Percentiles rank a stretch among this genome's conserved stretches.
These are phyloP conservation scores for Coryphaenoides rupestris DNA, from an alignment of 2,113 vertebrate species.

Conservation along the genomic window DNA sequence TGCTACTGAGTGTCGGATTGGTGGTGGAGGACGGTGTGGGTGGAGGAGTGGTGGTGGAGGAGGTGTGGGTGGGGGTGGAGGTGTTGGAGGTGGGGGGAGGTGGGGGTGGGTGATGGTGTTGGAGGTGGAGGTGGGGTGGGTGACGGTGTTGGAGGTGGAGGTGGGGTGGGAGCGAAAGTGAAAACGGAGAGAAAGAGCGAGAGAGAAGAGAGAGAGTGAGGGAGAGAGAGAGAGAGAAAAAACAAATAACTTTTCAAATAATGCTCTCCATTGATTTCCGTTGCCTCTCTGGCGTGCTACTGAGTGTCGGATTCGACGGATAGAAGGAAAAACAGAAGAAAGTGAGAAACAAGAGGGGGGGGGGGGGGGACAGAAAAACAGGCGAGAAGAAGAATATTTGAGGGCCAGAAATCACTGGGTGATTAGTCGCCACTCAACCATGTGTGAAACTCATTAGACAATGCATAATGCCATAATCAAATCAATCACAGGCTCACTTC, in stretches of 20 bases:
- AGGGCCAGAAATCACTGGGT: slow-evolving; percentile 79
- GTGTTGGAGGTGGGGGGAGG: no score
- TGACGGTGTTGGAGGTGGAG: no score
- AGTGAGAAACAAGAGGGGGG: slow-evolving; percentile 54
- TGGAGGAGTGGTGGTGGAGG: no score
- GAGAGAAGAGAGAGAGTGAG: no score
- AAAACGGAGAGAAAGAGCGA: slow-evolving; percentile 10
- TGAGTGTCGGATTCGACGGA: slow-evolving; percentile 35
- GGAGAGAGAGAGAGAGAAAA: slow-evolving; percentile 10
- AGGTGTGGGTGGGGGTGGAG: no score
- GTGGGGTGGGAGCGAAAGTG: slow-evolving; percentile 26
- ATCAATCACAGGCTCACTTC: slow-evolving; percentile 93
- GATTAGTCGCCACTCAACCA: slow-evolving; percentile 96
- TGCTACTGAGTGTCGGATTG: no score
- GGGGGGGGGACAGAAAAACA: slow-evolving; percentile 22
- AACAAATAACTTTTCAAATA: slow-evolving; percentile 66
- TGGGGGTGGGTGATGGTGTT: no score
- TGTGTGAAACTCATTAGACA: slow-evolving; percentile 99
- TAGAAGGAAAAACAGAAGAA: slow-evolving; percentile 48
- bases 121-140: no score
- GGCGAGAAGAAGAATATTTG: slow-evolving; percentile 55
- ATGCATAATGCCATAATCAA: slow-evolving; percentile 98
- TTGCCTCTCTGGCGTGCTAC: slow-evolving; percentile 55
- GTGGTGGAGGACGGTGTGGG: no score
- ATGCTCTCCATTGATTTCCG: slow-evolving; percentile 71